Evolutionary conservation across 37 sponge, comb jelly and placozoan species (phyloP), one percentile per base, ranked within the genome.

Genomic region (Corticium candelabrum): DNA sequence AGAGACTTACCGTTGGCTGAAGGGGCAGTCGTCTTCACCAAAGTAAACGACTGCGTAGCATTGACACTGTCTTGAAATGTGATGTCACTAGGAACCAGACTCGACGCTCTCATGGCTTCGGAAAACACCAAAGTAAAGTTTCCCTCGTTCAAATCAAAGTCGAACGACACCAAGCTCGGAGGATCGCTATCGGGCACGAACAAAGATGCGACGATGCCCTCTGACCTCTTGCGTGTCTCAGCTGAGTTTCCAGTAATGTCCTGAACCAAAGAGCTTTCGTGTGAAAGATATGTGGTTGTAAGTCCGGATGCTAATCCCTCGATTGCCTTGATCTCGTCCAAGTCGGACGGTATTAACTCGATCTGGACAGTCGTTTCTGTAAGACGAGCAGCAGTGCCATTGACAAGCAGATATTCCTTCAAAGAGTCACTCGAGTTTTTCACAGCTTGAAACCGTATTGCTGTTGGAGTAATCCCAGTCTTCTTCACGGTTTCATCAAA

Each of bases 401-500:
- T 77, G 33, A 37, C 37, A 2, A 90, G 85, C 2, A 76, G 37
- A 39, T 79, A 90, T 0, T 7, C 1, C 73, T 70, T 4, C 73
- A 35, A 30, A 29, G 73, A 7, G 31, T 70, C 73, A 35, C 35
- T 70, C 5, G 73, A 70, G 36, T 70, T 15, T 50, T 11, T 21
- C 62, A 50, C 62, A 11, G 62, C 62, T 15, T 70, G 40, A 21
- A 94, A 76, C 2, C 78, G 69, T 4, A 88, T 74, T 34, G 78
- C 57, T 4, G 57, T 75, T 27, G 95, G 84, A 0, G 79, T 15
- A 2, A 88, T 41, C 21, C 87, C 76, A 37, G 81, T 81, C 3
- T 75, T 80, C 1, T 85, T 67, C 32, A 94, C 72, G 43, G 95
- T 90, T 38, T 94, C 95, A 80, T 40, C 82, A 77, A 94, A 94